phyloP scores from a whole-genome alignment of 2,888 invertebrate genomes.

The Cryptus viduatorius region DNA sequence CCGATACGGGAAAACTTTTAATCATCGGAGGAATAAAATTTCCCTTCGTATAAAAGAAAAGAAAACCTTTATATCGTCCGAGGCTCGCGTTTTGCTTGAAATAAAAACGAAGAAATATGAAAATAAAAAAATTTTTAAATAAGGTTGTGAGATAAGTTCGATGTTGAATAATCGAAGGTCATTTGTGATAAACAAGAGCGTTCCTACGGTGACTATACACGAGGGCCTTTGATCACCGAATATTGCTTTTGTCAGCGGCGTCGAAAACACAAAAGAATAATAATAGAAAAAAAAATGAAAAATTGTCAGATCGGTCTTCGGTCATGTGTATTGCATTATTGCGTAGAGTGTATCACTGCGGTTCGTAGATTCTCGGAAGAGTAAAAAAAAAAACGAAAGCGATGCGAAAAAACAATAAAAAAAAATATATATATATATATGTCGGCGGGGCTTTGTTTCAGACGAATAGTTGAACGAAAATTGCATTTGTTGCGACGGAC shows the following conservation, averaged over 20 bases:
- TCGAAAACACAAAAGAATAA: conserved; percentile 22
- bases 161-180: conserved; percentile 59
- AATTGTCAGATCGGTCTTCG: conserved; percentile 59
- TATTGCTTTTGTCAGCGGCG: conserved; percentile 47
- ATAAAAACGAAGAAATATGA: not conserved
- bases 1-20: not conserved
- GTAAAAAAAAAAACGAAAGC: not conserved
- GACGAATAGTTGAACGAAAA: not conserved
- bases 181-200: conserved; percentile 59
- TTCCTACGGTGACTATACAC: conserved; percentile 52
- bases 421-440: too few species aligned
- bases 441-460: too few species aligned
- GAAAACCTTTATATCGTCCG: not conserved
- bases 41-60: not conserved
- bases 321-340: conserved; percentile 35
- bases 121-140: not conserved
- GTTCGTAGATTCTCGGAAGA: conserved; percentile 31
- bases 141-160: conserved; percentile 66
- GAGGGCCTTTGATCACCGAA: conserved; percentile 46
- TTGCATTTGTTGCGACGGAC: not conserved
- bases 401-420: too few species aligned
- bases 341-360: conserved; percentile 31
- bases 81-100: not conserved
- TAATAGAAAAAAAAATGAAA: conserved; percentile 59
- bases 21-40: not conserved